phyloP scores from a whole-genome alignment of 2,888 invertebrate species.

The Ichneumon xanthorius region DNA sequence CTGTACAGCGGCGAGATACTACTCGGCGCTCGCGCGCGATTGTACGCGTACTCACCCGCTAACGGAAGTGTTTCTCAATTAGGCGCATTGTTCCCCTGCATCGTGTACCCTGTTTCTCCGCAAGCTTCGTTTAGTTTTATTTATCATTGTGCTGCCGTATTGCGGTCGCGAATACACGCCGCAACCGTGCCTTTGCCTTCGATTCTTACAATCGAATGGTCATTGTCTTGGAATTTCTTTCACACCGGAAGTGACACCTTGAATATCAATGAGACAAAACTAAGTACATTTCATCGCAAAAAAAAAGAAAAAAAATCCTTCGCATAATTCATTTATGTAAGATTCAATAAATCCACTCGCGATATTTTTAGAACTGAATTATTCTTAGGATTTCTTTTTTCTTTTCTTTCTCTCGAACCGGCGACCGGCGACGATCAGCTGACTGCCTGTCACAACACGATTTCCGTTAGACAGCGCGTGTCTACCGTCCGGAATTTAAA shows the following conservation, averaged over 20 bases:
- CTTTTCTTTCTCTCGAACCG: not conserved
- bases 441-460: constrained; percentile 4
- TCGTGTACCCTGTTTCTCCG: constrained; percentile 27
- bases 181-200: not conserved
- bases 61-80: constrained; percentile 74
- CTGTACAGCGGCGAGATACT: constrained; percentile 23
- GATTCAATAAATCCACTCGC: not conserved
- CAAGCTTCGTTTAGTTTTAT: constrained; percentile 42
- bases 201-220: not conserved
- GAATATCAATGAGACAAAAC: not conserved
- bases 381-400: not conserved
- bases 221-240: constrained; percentile 14
- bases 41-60: constrained; percentile 55
- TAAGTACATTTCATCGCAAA: not conserved
- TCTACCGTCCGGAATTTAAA: not conserved
- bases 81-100: constrained; percentile 70
- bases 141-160: constrained; percentile 28
- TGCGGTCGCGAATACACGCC: not conserved
- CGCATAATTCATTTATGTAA: not conserved
- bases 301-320: not conserved
- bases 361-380: not conserved
- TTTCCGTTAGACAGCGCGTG: not conserved
- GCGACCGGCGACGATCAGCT: not conserved
- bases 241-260: not conserved
- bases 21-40: constrained; percentile 51